These are phyloP conservation scores for Branchellion lobata DNA, from an alignment of 2,888 invertebrate species.

Conservation along the genomic window DNA sequence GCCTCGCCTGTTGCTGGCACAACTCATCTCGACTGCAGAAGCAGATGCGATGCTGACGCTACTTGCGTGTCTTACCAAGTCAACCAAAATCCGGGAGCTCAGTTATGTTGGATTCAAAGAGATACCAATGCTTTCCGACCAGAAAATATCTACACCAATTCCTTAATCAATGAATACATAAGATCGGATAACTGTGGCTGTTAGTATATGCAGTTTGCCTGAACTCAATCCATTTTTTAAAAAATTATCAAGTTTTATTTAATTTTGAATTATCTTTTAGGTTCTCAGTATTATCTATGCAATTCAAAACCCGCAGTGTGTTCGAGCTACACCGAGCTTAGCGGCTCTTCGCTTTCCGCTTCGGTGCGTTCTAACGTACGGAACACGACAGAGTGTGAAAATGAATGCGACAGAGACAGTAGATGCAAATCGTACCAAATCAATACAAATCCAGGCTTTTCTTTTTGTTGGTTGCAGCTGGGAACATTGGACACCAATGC, in stretches of 20 bases:
- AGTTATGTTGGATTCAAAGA: constrained; percentile 37
- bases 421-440: constrained; percentile 23
- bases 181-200: constrained; percentile 10
- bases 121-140: neutral
- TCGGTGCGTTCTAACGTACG: neutral
- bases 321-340: neutral
- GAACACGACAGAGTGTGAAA: neutral
- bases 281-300: no score
- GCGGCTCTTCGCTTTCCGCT: neutral
- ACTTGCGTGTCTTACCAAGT: constrained; percentile 37
- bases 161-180: neutral
- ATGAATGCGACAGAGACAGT: neutral
- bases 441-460: constrained; percentile 4
- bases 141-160: neutral
- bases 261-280: no score
- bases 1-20: neutral
- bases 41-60: constrained; percentile 34
- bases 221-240: no score
- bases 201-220: no score
- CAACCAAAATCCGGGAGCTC: neutral
- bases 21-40: neutral
- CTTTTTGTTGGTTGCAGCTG: neutral
- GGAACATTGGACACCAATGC: neutral
- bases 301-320: no score
- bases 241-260: no score